Conservation (phyloP, 2,797 vertebrate species). For the Fistularia tabacaria region DNA sequence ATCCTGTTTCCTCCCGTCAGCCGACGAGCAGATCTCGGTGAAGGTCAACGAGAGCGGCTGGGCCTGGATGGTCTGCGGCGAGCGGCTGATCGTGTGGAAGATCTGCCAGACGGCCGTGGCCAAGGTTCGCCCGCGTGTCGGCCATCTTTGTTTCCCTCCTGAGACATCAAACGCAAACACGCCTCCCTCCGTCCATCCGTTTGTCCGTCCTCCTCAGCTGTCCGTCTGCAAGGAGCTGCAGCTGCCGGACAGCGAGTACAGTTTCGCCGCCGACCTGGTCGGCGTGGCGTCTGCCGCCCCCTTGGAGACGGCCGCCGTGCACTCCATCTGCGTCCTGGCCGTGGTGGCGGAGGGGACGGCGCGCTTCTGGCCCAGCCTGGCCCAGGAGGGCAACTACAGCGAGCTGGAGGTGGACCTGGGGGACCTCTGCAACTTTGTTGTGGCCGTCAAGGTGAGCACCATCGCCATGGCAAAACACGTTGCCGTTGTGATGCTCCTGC, state of each 20-base stretch:
- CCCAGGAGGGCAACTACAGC: conserved; percentile 81
- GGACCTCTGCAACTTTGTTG: conserved; percentile 82
- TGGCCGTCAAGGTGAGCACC: conserved; percentile 84
- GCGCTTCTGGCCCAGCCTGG: conserved; percentile 87
- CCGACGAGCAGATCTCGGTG: conserved; percentile 82
- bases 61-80: conserved; percentile 91
- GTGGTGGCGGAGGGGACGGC: conserved; percentile 82
- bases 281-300: conserved; percentile 73
- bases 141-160: background rate
- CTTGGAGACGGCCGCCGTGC: conserved; percentile 75
- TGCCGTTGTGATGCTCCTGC: background rate
- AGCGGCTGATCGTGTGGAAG: conserved; percentile 92
- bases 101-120: conserved; percentile 85
- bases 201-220: conserved; percentile 74
- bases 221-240: conserved; percentile 93
- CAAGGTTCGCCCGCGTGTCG: conserved; percentile 76
- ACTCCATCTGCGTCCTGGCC: conserved; percentile 85
- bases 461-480: too few relatives aligned
- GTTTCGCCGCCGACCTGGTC: conserved; percentile 80
- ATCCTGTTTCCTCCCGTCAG: conserved; percentile 37
- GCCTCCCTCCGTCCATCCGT: too few relatives aligned
- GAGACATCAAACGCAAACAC: background rate
- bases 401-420: conserved; percentile 81
- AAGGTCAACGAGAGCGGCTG: conserved; percentile 87
- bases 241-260: conserved; percentile 83